Evolutionary conservation across 1,140 invertebrate genomes (phyloP), one percentile per base, ranked within the genome.

Genomic region (Conopomorpha cramerella): DNA sequence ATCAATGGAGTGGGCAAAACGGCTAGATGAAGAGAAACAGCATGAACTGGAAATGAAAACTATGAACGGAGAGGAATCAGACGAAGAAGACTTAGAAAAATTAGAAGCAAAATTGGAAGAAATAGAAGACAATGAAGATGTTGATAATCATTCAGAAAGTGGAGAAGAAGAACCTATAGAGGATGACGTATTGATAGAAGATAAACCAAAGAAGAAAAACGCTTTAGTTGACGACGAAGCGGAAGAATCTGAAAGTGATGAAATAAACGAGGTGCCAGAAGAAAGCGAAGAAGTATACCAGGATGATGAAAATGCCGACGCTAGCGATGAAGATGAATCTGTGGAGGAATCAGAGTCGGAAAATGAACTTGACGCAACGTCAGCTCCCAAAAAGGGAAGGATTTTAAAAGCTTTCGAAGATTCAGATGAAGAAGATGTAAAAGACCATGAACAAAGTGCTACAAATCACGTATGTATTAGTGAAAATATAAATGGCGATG

Each of bases 1-100:
- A 30, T 77, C 79, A 14, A 64, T 85, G 36, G 80, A 87, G 53
- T 86, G 86, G 83, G 79, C 82, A 43, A 81, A 84, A 45, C 81
- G 82, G 43, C 37, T 77, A 16, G 59, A 70, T 41, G 59, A 74
- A 48, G 66, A 73, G 38, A 74, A 77, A 34, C 55, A 73, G 38
- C 62, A 74, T 31, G 74, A 79, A 51, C 51, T 51, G 38, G 65
- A 77, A 49, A 38, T 60, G 8, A 49, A 59, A 23, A 41, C 27
- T n/a, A 28, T 57, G 0, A 39, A 43, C 30, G 55, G 42, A 4
- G 49, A 68, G 28, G 44, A 52, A 16, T 62, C 54, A 16, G 62
- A 70, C 27, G 51, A 26, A 37, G 72, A 76, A 16, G 59, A 64
- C 39, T 65, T 62, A 16, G 74, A 70, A 18, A 73, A 73, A 46